These are phyloP conservation scores for Uria aalge DNA, from an alignment of 2,113 vertebrate genomes.

Conservation along the genomic window DNA sequence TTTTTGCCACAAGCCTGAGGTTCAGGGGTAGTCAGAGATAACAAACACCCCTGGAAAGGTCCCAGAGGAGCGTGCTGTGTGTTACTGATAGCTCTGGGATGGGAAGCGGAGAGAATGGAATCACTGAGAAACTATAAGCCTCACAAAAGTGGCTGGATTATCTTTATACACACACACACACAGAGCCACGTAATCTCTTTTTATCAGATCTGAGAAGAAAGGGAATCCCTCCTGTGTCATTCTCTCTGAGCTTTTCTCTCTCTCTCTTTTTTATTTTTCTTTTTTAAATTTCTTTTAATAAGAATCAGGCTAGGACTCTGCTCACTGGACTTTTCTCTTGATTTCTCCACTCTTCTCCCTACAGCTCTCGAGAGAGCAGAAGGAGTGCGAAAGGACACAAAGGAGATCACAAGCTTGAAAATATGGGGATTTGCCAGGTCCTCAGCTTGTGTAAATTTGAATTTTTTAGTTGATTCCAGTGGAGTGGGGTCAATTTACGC, in stretches of 20 bases:
- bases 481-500: not conserved
- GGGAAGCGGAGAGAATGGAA: not conserved
- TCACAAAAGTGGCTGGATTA: not conserved
- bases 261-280: not conserved
- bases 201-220: slow-evolving; percentile 63
- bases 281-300: not conserved
- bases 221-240: not conserved
- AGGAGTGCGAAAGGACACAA: not conserved
- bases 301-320: not conserved
- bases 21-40: not conserved
- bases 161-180: not conserved
- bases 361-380: not conserved
- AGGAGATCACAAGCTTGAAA: not conserved
- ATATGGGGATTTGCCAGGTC: not conserved
- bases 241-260: not conserved
- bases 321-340: not conserved
- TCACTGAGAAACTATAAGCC: not conserved
- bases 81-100: not conserved
- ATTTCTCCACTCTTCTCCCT: not conserved
- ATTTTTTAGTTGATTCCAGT: not conserved
- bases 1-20: not conserved
- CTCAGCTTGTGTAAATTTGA: not conserved
- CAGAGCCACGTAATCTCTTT: not conserved
- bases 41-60: not conserved
- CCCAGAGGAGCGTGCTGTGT: not conserved